Percentiles rank a stretch among this genome's conserved stretches.
Conservation (phyloP, 2,888 invertebrate species). For the Calameuta idolon region DNA sequence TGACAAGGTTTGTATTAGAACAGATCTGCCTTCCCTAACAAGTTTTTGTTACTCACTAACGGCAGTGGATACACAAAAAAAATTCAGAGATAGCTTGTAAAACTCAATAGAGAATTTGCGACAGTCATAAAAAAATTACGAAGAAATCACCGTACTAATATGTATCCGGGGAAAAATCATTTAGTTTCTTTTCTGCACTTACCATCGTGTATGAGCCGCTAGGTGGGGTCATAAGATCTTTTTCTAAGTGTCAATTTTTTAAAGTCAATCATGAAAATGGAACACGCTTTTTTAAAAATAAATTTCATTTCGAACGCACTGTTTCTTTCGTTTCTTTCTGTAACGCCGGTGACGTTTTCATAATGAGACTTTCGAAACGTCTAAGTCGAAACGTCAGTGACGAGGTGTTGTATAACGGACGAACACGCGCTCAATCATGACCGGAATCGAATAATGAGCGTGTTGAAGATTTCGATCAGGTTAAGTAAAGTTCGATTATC, state of each 20-base stretch:
- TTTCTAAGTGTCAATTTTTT: neutral
- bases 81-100: neutral
- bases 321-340: neutral
- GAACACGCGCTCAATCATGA: slow-evolving; percentile 2
- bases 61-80: neutral
- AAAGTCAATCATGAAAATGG: neutral
- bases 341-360: neutral
- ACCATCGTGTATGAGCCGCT: neutral
- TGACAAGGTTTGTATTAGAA: neutral
- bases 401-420: slow-evolving; percentile 4
- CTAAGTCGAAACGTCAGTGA: neutral
- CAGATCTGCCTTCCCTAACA: neutral
- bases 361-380: slow-evolving; percentile 11
- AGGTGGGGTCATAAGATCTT: neutral
- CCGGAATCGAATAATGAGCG: neutral
- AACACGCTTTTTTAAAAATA: neutral
- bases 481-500: slow-evolving; percentile 1
- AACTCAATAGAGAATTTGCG: neutral
- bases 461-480: slow-evolving; percentile 5
- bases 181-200: neutral
- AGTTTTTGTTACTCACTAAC: neutral
- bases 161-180: neutral
- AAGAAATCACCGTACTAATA: neutral
- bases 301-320: neutral
- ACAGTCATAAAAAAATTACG: neutral